A percentile compares a stretch with the other conserved stretches of the same genome.
Evolutionary conservation across 2,888 invertebrate species (phyloP).

Genomic region (Cantharis flavilabris): DNA sequence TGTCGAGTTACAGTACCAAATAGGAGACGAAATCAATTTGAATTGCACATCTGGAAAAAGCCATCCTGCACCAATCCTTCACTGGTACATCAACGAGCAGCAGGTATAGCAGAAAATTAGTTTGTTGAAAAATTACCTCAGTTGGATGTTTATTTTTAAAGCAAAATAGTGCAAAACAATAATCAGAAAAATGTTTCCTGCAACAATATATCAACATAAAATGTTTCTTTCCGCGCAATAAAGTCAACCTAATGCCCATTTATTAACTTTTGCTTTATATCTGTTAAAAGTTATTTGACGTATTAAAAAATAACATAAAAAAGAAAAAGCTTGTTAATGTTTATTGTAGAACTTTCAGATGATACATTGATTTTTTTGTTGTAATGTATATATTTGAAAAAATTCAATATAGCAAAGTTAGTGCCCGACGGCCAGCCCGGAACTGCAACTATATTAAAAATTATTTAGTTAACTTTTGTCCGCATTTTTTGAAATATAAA

Average conservation of each 20-base stretch:
- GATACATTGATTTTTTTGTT: background rate
- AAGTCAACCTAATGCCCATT: conserved; percentile 1
- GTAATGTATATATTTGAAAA: background rate
- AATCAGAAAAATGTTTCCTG: background rate
- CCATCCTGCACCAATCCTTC: conserved; percentile 73
- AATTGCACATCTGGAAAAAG: conserved; percentile 80
- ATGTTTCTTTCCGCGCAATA: conserved; percentile 2
- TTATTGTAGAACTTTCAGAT: background rate
- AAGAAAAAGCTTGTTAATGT: background rate
- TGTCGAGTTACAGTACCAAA: conserved; percentile 72
- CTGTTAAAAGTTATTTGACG: background rate
- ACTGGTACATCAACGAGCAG: conserved; percentile 80
- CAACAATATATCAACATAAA: conserved; percentile 1
- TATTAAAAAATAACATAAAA: background rate
- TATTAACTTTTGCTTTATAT: background rate
- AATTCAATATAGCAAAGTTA: background rate
- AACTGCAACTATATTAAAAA: background rate
- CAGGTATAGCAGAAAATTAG: conserved; percentile 60
- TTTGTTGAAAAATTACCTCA: background rate
- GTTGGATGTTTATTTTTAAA: background rate
- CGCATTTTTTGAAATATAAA: background rate
- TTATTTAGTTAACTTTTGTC: background rate
- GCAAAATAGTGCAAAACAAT: background rate
- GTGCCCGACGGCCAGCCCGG: background rate
- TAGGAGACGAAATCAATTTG: conserved; percentile 72